Conservation (phyloP, 2,888 invertebrate genomes). For the Gandaritis pyraliata region DNA sequence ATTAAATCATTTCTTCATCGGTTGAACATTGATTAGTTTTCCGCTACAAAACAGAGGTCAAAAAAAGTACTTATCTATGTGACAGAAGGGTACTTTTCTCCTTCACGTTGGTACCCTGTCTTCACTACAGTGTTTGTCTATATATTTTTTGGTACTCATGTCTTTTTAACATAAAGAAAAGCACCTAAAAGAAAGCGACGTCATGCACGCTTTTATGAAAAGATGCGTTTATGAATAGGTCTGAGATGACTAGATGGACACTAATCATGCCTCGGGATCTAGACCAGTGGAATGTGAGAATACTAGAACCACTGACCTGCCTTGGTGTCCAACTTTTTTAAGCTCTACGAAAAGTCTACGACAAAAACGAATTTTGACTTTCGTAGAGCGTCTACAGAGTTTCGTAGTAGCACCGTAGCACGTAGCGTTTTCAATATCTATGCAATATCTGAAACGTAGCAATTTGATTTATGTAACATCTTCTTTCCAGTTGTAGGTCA, state of each 20-base stretch:
- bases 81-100: not conserved
- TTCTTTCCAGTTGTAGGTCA: no score
- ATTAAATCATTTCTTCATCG: no score
- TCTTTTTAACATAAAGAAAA: conserved; percentile 16
- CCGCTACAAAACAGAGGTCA: no score
- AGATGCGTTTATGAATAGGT: conserved; percentile 33
- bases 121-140: conserved; percentile 7
- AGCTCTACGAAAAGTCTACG: not conserved
- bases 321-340: conserved; percentile 1
- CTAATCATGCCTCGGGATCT: conserved; percentile 35
- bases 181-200: conserved; percentile 11
- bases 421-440: no score
- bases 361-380: not conserved
- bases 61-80: no score
- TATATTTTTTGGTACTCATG: conserved; percentile 10
- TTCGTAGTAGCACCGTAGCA: not conserved
- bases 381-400: conserved; percentile 1
- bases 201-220: conserved; percentile 25
- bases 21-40: no score
- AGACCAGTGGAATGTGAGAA: conserved; percentile 24
- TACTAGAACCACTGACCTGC: conserved; percentile 3
- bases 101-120: not conserved
- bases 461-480: no score
- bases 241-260: conserved; percentile 29
- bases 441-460: no score